Evolutionary conservation across 2,113 vertebrate species (phyloP), one percentile per base, ranked within the genome.

Genomic region (Catharus fuscescens): DNA sequence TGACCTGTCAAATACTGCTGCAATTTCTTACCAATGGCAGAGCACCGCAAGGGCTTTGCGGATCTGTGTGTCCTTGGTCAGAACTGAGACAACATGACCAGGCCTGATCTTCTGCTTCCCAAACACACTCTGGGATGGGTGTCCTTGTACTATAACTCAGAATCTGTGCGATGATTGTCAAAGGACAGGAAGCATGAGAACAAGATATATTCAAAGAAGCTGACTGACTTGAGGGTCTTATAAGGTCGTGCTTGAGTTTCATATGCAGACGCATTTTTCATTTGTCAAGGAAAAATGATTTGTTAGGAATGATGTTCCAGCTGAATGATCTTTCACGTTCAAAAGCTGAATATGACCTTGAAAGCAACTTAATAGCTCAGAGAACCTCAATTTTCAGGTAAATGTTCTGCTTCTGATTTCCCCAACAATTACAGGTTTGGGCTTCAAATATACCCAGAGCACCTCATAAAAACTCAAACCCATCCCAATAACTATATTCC

Each of bases 31-130:
- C 3, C 62, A 71, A 14, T 10, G 20, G 45, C 60, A 50, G 34
- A 54, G 24, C 29, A 36, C 25, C 8, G 8, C 0, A 0, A 50
- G n/a, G 59, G 64, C 20, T 72, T 62, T 56, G 50, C 5, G 6
- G 47, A 65, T 17, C n/a, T 26, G 6, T 1, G 5, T 42, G 25
- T 56, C 36, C 44, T 53, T 36, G n/a, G 16, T 53, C 54, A 93
- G 74, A 91, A 31, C 14, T n/a, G 66, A 79, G n/a, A 45, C 31
- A 1, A n/a, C 61, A n/a, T 65, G 36, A 45, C 38, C 38, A 47
- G 26, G 29, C 18, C 62, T 70, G 25, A 50, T 21, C 23, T 57
- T 82, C 36, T 45, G 31, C 59, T 56, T 92, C 54, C 34, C 36
- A 47, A 64, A 83, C 9, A 20, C 11, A 17, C 25, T n/a, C 59